Evolutionary conservation across 2,888 invertebrate genomes (phyloP).

Genomic region (Sinodicranocentrus sp.): DNA sequence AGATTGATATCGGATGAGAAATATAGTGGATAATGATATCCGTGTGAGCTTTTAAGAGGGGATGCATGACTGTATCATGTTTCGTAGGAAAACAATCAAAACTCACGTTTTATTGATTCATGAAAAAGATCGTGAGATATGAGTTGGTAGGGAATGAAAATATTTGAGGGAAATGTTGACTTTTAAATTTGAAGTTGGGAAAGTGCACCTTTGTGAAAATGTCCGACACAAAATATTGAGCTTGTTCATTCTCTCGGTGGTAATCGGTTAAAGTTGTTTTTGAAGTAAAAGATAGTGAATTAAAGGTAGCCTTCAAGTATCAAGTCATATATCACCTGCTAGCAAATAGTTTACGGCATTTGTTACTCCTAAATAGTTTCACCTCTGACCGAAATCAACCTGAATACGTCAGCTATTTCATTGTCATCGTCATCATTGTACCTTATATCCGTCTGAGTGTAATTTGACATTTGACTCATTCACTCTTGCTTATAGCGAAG

Average conservation of each 20-base stretch:
- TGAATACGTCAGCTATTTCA: conserved; percentile 56
- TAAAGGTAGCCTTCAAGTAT: no score
- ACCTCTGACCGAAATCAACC: conserved; percentile 60
- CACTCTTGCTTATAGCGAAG: neutral
- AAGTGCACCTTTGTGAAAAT: no score
- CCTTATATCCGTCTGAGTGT: conserved; percentile 43
- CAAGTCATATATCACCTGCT: neutral
- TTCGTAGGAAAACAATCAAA: conserved; percentile 20
- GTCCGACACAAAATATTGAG: no score
- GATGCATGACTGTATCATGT: no score
- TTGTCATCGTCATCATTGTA: conserved; percentile 44
- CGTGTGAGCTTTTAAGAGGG: no score
- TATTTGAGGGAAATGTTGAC: neutral
- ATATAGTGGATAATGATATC: no score
- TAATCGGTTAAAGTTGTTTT: no score
- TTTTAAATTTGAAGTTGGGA: no score
- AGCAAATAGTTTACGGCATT: neutral
- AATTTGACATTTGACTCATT: conserved; percentile 62
- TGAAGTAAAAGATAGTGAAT: no score
- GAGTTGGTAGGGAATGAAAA: conserved; percentile 40
- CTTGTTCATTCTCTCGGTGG: no score
- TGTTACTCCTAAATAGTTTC: conserved; percentile 44
- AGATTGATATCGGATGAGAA: no score
- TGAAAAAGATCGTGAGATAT: conserved; percentile 42
- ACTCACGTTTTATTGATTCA: conserved; percentile 34